Percentiles rank a stretch among this genome's conserved stretches.
These are phyloP conservation scores for Ceratoteleas bidentatus DNA, from an alignment of 1,140 invertebrate species.

Conservation along the genomic window DNA sequence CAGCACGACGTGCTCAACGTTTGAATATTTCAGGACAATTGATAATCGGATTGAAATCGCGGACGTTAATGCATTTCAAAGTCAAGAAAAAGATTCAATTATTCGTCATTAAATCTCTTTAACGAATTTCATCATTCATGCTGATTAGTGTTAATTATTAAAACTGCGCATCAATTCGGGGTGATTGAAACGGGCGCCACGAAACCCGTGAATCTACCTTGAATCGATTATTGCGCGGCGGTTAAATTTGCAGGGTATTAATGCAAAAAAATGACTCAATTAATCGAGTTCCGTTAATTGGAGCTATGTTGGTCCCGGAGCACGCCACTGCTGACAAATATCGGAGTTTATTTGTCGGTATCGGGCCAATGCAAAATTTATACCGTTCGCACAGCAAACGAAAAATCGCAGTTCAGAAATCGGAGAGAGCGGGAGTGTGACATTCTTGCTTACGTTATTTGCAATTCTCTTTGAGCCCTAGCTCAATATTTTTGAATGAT, in stretches of 20 bases:
- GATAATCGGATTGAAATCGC: constrained; percentile 51
- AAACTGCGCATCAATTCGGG: constrained; percentile 32
- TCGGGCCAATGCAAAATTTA: no score
- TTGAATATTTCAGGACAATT: constrained; percentile 60
- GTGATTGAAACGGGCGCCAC: constrained; percentile 27
- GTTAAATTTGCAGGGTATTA: not conserved
- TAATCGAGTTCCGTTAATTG: constrained; percentile 7
- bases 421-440: no score
- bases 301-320: no score
- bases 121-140: constrained; percentile 39
- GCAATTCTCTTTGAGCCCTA: no score
- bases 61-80: constrained; percentile 58
- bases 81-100: constrained; percentile 65
- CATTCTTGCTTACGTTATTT: no score
- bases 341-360: no score
- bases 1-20: constrained; percentile 12
- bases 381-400: no score
- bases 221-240: constrained; percentile 21
- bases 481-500: no score
- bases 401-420: no score
- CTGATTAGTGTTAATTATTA: constrained; percentile 49
- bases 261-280: constrained; percentile 17
- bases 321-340: no score
- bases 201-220: no score
- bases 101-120: constrained; percentile 52